A percentile compares a stretch with the other conserved stretches of the same genome.
These are phyloP conservation scores for Microplitis demolitor DNA, from an alignment of 1,140 invertebrate genomes.

Conservation along the genomic window DNA sequence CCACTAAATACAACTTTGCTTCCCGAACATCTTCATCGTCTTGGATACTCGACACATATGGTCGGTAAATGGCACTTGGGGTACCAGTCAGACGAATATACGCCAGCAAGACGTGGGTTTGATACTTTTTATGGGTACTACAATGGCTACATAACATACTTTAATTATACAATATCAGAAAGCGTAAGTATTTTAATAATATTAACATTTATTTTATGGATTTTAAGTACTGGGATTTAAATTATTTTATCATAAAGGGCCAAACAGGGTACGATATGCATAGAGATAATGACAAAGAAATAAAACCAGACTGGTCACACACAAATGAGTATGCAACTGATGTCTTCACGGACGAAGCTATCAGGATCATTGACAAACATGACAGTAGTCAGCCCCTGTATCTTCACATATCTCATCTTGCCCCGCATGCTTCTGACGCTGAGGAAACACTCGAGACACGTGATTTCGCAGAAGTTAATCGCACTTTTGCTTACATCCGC, in stretches of 20 bases:
- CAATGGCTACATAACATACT: slow-evolving; percentile 67
- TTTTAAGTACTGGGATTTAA: neutral
- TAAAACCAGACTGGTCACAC: slow-evolving; percentile 42
- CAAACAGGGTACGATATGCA: slow-evolving; percentile 64
- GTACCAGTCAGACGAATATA: slow-evolving; percentile 53
- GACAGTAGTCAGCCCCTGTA: slow-evolving; percentile 62
- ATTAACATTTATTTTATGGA: slow-evolving; percentile 3
- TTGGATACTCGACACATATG: slow-evolving; percentile 49
- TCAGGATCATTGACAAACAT: slow-evolving; percentile 64
- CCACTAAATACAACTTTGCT: slow-evolving; percentile 65
- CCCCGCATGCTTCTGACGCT: slow-evolving; percentile 62
- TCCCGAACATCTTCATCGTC: slow-evolving; percentile 60
- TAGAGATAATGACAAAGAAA: slow-evolving; percentile 42
- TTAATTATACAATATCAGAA: slow-evolving; percentile 55
- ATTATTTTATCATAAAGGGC: slow-evolving; percentile 29
- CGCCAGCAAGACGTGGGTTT: slow-evolving; percentile 68
- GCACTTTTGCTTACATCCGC: slow-evolving; percentile 64
- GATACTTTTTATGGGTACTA: slow-evolving; percentile 71
- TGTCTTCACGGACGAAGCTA: slow-evolving; percentile 64
- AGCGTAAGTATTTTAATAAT: slow-evolving; percentile 47
- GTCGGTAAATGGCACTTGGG: slow-evolving; percentile 62
- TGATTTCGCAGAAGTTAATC: slow-evolving; percentile 56
- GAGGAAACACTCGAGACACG: slow-evolving; percentile 64
- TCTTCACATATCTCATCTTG: slow-evolving; percentile 67
- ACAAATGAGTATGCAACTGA: slow-evolving; percentile 67